Evolutionary conservation across 2,113 vertebrate species (phyloP).

Genomic region (Jacana jacana): DNA sequence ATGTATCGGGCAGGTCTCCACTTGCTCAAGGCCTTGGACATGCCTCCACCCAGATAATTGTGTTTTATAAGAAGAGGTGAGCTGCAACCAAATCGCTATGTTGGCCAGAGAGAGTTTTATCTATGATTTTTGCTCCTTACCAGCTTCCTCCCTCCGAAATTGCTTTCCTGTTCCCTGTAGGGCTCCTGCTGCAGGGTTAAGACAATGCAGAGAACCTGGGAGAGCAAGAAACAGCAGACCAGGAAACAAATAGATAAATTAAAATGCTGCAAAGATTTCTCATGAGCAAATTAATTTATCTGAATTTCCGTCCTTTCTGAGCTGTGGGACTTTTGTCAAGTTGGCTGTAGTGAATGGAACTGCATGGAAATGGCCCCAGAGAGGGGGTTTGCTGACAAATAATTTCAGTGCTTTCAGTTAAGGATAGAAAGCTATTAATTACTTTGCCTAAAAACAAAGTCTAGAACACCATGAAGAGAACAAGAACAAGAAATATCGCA

Average conservation of each 20-base stretch:
- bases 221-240: not conserved
- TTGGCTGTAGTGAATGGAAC: not conserved
- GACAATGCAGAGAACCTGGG: fast-evolving
- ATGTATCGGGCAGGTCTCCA: not conserved
- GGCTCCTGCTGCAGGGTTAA: not conserved
- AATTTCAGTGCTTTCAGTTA: not conserved
- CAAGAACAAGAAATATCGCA: not conserved
- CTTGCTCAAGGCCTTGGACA: not conserved
- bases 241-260: not conserved
- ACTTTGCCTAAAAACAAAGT: not conserved
- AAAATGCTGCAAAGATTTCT: not conserved
- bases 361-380: not conserved
- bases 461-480: not conserved
- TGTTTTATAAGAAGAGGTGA: not conserved
- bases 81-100: fast-evolving
- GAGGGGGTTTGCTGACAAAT: not conserved
- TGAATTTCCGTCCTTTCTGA: not conserved
- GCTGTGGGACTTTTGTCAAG: not conserved
- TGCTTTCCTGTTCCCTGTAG: not conserved
- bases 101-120: not conserved
- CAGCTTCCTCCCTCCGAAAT: not conserved
- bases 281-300: not conserved
- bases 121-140: not conserved
- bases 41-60: not conserved
- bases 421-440: not conserved